Base-by-base conservation (phyloP, 2,113 vertebrate genomes). In the Desmodus rotundus region DNA sequence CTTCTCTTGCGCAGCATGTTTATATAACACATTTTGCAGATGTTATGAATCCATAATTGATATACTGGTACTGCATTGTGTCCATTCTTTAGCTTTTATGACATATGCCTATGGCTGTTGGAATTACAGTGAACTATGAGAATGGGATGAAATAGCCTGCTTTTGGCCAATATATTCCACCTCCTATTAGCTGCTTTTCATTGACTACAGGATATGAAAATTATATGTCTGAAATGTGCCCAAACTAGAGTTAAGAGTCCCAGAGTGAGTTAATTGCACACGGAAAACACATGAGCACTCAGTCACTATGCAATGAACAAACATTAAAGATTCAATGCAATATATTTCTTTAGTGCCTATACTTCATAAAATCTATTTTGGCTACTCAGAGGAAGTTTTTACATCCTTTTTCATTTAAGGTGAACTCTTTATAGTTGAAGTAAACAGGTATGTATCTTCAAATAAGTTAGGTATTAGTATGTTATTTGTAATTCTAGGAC, bases 371-470 rank as follows among this genome's bases (percentile, higher is more conserved):
- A 72, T 84, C 28, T 63, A 58, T 80, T 89, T 94, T 90, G n/a
- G 10, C 54, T 70, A n/a, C 50, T 89, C 28, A n/a, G 22, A 86
- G 73, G 47, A 74, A 89, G 89, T 96, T 91, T 95, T 14, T 93
- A 43, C 41, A 80, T 61, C 11, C 61, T 83, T 68, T 88, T 80
- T 28, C 50, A 80, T 83, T 87, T 94, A 43, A 78, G 56, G 14
- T 50, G 36, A 78, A 31, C 93, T 93, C 43, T 68, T 91, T 24
- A 9, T 47, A 7, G 26, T 92, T 84, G 20, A 95, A 94, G 50
- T 65, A 80, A 38, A 83, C 88, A 91, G 28, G 6, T 91, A 56
- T 19, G 54, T 78, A 80, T 61, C 61, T 83, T 68, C 54, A 86
- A 33, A n/a, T 83, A 88, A 43, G 8, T 65, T 95, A 86, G 20